Evolutionary conservation across 2,797 vertebrate genomes (phyloP).

Genomic region (Melanotaenia trifasciata): DNA sequence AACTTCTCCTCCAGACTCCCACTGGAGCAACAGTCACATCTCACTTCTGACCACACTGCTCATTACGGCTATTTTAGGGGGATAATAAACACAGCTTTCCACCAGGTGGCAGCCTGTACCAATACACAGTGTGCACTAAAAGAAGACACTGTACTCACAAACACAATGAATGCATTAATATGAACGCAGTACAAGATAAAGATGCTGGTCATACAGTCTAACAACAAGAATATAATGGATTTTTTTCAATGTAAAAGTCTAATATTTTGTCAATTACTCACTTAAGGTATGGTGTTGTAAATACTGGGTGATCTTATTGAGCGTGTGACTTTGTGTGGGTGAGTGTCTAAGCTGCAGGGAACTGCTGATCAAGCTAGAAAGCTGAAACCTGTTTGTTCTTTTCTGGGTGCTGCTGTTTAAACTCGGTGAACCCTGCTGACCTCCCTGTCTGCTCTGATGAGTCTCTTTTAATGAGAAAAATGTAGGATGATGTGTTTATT

Average conservation of each 20-base stretch:
- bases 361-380: constrained; percentile 41
- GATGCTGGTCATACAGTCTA: not conserved
- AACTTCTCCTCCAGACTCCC: too few species aligned
- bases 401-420: constrained; percentile 28
- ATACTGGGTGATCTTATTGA: not conserved
- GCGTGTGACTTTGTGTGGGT: not conserved
- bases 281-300: not conserved
- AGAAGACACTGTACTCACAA: not conserved
- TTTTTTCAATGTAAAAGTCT: not conserved
- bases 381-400: constrained; percentile 28
- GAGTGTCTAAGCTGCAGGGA: constrained; percentile 31
- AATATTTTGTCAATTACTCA: not conserved
- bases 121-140: not conserved
- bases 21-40: constrained; percentile 13
- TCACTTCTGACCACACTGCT: constrained; percentile 15
- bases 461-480: constrained; percentile 8
- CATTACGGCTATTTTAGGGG: constrained; percentile 10
- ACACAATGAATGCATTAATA: not conserved
- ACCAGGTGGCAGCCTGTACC: constrained; percentile 65
- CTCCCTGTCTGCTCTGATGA: not conserved
- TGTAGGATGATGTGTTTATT: not conserved
- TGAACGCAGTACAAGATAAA: not conserved
- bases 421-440: constrained; percentile 40
- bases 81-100: constrained; percentile 39
- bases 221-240: not conserved